Base-by-base conservation (phyloP, 2,888 invertebrate species). In the Eudemis profundana region DNA sequence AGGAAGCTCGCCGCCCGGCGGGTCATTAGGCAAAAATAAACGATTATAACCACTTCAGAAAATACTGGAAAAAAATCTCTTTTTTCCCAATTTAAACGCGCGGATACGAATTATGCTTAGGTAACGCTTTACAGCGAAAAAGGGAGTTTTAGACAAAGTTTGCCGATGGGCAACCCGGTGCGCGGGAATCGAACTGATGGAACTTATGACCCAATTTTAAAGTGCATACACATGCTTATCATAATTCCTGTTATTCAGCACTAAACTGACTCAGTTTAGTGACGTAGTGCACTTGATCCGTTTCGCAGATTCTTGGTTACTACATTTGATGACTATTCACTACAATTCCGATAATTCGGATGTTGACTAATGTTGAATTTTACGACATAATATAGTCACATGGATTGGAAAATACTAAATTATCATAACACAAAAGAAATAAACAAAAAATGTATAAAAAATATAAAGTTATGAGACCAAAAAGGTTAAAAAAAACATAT, bases 11-110 rank as follows among this genome's bases (percentile, higher is more conserved):
- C 68, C 42, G 67, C 63, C 71, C 54, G 64, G 50, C 68, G 78
- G 78, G 83, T 85, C 86, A 85, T 87, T 86, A 87, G 79, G 79
- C 78, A 83, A 85, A 87, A 85, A 84, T 84, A 84, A 84, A 83
- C 84, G 82, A 84, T 84, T 82, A 81, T 60, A 65, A 65, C 65
- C 76, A 78, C 75, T 78, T 74, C 76, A 77, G 78, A 79, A 81
- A 65, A 83, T 77, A 79, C 72, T 72, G 69, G n/a, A 76, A 77
- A 70, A 64, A 76, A 73, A 68, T 69, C 61, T 69, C n/a, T 73
- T 73, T 75, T 74, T 77, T 69, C 72, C 66, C 72, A 69, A 61
- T 77, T 74, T 73, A 72, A 74, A 64, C 50, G 15, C 21, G 29
- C 27, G 57, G 36, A 57, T 42, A 57, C 47, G 38, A 44, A 51